Percentiles rank a stretch among this genome's conserved stretches.
Conservation (phyloP, 2,113 vertebrate genomes). For the Macquaria ambigua region DNA sequence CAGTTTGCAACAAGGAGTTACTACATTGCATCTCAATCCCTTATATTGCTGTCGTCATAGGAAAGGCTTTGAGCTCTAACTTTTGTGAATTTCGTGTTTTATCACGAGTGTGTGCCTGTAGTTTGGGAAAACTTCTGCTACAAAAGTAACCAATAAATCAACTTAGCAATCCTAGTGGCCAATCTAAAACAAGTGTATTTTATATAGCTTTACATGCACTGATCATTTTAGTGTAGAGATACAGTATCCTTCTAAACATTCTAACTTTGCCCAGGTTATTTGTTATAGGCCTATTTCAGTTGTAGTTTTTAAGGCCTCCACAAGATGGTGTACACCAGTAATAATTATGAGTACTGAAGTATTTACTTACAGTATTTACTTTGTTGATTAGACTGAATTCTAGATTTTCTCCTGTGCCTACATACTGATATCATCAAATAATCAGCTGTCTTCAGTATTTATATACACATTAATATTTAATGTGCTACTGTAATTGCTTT, state of each 20-base stretch:
- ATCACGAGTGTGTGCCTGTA: neutral
- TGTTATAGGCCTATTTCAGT: neutral
- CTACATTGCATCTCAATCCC: neutral
- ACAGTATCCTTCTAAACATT: neutral
- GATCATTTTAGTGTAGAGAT: neutral
- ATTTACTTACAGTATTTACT: conserved; percentile 1
- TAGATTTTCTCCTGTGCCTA: neutral
- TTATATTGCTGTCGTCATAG: neutral
- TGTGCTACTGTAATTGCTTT: neutral
- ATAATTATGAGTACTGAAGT: conserved; percentile 1
- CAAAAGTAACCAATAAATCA: neutral
- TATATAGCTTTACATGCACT: neutral
- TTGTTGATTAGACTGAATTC: conserved; percentile 9
- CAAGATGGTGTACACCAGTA: conserved; percentile 74
- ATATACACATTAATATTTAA: neutral
- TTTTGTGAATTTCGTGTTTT: neutral
- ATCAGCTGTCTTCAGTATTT: neutral
- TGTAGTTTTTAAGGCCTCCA: conserved; percentile 69
- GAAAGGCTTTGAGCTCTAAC: neutral
- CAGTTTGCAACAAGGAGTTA: neutral
- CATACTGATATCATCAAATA: neutral
- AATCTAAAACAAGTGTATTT: neutral
- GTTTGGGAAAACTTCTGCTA: neutral
- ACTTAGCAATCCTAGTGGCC: neutral
- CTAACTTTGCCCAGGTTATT: neutral